Base-by-base conservation (phyloP, 2,797 vertebrate species). In the Xiphophorus birchmanni region DNA sequence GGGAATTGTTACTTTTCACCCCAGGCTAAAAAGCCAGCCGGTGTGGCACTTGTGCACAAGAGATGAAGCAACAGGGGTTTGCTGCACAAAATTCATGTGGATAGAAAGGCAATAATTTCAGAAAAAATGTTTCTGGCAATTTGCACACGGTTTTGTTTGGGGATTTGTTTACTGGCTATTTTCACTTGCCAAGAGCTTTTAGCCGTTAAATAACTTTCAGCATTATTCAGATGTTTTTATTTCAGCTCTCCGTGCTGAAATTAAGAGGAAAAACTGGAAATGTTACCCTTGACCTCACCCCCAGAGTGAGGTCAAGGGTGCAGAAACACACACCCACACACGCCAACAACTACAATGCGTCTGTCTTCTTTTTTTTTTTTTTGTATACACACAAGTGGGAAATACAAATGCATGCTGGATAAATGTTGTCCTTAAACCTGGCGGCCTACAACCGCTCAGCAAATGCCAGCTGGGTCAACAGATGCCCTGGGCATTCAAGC, bases 401-500 rank as follows among this genome's bases (percentile, higher is more conserved):
- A 75, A 89, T 21, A 85, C 76, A 90, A 89, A 89, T 88, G 82
- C 80, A 87, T 81, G 85, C 82, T 78, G 85, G 87, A 87, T 91
- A 93, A 94, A 92, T 89, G 90, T 85, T 92, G 89, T 92, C 87
- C 87, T 92, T 92, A 94, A 72, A 95, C 91, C 91, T 92, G 91
- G 87, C 75, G 73, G 87, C 86, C 87, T 88, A 88, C 88, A 90
- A 87, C 81, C 84, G 85, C 91, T 91, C 88, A 78, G 88, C 86
- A 92, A 92, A 94, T 88, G 92, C 91, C 93, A 94, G 92, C 91
- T 92, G 93, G 92, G 93, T 94, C 94, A 94, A 92, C 93, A 95
- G 94, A 92, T 93, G 93, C 93, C 92, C 83, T 42, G 85, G 87
- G 91, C 88, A 73, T 91, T 83, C 80, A 11, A 83, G 83, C 73